A percentile compares a stretch with the other conserved stretches of the same genome.
These are phyloP conservation scores for Plectropomus leopardus DNA, from an alignment of 2,113 vertebrate species.

Conservation along the genomic window DNA sequence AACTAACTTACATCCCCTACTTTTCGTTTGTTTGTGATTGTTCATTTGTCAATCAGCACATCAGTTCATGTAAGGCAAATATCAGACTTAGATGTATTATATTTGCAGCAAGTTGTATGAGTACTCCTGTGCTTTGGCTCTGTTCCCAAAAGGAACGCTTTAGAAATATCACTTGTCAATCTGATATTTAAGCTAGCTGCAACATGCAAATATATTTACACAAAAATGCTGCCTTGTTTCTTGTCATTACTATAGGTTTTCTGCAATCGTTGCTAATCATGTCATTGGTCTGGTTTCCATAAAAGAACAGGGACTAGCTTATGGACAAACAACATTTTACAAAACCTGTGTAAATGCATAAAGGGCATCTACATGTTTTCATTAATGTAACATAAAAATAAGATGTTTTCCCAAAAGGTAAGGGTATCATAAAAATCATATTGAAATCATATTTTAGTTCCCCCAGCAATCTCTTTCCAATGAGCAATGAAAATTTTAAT, in stretches of 20 bases:
- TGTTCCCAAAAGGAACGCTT: background rate
- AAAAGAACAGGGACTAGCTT: background rate
- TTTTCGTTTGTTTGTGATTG: background rate
- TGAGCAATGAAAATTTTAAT: background rate
- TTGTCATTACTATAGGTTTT: background rate
- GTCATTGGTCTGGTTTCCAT: background rate
- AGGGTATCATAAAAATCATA: background rate
- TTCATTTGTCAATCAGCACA: background rate
- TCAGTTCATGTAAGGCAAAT: background rate
- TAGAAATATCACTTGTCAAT: background rate
- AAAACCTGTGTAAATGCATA: background rate
- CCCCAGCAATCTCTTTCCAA: background rate
- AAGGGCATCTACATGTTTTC: background rate
- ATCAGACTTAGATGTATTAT: background rate
- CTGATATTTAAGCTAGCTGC: background rate
- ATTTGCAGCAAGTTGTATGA: background rate
- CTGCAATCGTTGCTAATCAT: background rate
- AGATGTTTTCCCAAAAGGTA: too few relatives aligned
- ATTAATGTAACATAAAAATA: background rate
- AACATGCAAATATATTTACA: conserved; percentile 7
- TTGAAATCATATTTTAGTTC: background rate
- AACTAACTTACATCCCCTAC: background rate
- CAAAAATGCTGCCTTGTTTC: background rate
- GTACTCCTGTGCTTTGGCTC: background rate
- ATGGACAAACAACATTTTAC: background rate